phyloP scores from a whole-genome alignment of 2,113 vertebrate genomes.

The Bubalus kerabau region DNA sequence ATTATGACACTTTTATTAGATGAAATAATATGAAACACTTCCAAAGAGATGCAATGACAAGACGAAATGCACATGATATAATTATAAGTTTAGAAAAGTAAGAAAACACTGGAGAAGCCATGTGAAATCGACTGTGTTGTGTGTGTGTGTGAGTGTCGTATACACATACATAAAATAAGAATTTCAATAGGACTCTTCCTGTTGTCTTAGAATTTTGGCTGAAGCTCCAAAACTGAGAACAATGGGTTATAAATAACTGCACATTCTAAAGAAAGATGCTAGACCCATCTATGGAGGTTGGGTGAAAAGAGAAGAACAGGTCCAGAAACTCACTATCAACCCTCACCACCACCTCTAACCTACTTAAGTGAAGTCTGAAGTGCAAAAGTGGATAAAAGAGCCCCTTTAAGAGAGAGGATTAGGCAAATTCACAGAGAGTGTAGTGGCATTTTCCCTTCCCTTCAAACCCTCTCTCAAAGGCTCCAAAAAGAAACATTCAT shows the following conservation, averaged over 20 bases:
- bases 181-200: conserved; percentile 58
- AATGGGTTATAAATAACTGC: conserved; percentile 60
- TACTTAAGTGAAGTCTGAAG: conserved; percentile 9
- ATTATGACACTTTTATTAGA: background rate
- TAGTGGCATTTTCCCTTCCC: background rate
- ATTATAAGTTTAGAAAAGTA: background rate
- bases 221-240: conserved; percentile 51
- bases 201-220: conserved; percentile 61
- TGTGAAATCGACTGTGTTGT: background rate
- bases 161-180: background rate
- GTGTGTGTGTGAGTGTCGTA: background rate
- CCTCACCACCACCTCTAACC: background rate
- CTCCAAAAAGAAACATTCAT: background rate
- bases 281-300: background rate
- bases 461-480: background rate
- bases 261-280: conserved; percentile 27
- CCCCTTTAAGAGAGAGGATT: background rate
- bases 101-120: background rate
- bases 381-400: conserved; percentile 1
- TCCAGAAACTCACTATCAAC: background rate
- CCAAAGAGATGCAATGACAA: background rate
- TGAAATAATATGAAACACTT: background rate
- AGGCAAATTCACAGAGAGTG: background rate
- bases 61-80: background rate
- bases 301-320: background rate